phyloP scores from a whole-genome alignment of 2,888 invertebrate genomes.

The Stegophylla sp. region DNA sequence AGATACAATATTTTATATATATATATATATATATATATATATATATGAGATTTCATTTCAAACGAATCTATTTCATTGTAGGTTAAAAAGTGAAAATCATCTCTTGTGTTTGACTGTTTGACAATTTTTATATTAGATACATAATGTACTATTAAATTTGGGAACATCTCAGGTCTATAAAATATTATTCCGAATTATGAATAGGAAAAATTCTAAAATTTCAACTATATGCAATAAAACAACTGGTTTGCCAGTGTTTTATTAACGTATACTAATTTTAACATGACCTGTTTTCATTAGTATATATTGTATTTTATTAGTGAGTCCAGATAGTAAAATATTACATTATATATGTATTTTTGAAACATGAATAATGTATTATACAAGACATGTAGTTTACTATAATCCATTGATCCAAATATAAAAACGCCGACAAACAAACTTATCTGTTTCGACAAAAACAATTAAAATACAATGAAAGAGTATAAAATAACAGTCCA shows the following conservation, averaged over 20 bases:
- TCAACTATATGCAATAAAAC: neutral
- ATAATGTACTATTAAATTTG: conserved; percentile 3
- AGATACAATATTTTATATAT: conserved; percentile 5
- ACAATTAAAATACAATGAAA: too few species aligned
- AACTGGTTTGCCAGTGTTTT: neutral
- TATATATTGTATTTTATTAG: too few species aligned
- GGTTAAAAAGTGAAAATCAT: conserved; percentile 13
- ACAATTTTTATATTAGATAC: conserved; percentile 24
- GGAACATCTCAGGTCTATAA: neutral
- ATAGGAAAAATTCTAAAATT: neutral
- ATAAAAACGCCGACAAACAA: too few species aligned
- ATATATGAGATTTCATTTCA: conserved; percentile 4
- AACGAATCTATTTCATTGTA: conserved; percentile 31
- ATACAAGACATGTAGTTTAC: too few species aligned
- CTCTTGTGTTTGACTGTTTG: conserved; percentile 4
- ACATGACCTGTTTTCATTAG: neutral
- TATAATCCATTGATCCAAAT: too few species aligned
- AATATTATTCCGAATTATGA: neutral
- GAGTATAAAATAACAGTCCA: too few species aligned
- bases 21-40: neutral
- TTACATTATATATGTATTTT: too few species aligned
- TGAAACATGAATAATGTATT: too few species aligned
- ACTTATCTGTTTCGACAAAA: too few species aligned
- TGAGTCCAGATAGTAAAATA: too few species aligned
- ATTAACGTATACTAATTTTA: neutral